A percentile compares a stretch with the other conserved stretches of the same genome.
Evolutionary conservation across 1,140 invertebrate genomes (phyloP).

Genomic region (Leptinotarsa defecta): DNA sequence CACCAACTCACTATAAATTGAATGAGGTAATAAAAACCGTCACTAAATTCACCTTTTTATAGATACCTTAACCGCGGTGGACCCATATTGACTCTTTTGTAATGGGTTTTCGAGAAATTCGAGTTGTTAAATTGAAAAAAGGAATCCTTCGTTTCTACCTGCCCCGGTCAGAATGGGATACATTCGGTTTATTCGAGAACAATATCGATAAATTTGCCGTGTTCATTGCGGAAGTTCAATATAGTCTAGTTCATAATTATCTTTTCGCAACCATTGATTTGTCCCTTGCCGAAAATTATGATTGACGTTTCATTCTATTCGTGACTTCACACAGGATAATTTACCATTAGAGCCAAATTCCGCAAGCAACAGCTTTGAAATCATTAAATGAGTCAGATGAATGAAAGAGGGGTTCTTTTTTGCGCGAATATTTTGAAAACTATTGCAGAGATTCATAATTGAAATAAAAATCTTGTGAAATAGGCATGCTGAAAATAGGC

Average conservation of each 20-base stretch:
- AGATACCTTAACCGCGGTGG: constrained; percentile 16
- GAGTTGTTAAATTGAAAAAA: constrained; percentile 33
- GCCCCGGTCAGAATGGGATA: neutral
- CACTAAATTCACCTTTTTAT: constrained; percentile 39
- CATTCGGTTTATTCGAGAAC: constrained; percentile 18
- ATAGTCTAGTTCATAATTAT: constrained; percentile 8
- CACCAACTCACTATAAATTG: constrained; percentile 44
- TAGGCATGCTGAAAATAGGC: too few species aligned
- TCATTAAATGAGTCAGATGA: too few species aligned
- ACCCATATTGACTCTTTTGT: constrained; percentile 32
- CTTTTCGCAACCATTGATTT: neutral
- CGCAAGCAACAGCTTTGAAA: too few species aligned
- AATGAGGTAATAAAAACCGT: constrained; percentile 35
- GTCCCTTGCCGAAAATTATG: too few species aligned
- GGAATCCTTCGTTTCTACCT: constrained; percentile 7
- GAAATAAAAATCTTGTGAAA: too few species aligned
- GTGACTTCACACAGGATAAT: too few species aligned
- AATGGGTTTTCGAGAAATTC: constrained; percentile 31
- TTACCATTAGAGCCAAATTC: too few species aligned
- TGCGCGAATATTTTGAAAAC: too few species aligned
- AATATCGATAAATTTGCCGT: constrained; percentile 8
- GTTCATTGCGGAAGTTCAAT: neutral
- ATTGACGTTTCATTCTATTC: too few species aligned
- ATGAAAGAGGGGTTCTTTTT: too few species aligned
- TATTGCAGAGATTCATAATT: too few species aligned